These are phyloP conservation scores for Channa maculata DNA, from an alignment of 2,113 vertebrate genomes.

Conservation along the genomic window DNA sequence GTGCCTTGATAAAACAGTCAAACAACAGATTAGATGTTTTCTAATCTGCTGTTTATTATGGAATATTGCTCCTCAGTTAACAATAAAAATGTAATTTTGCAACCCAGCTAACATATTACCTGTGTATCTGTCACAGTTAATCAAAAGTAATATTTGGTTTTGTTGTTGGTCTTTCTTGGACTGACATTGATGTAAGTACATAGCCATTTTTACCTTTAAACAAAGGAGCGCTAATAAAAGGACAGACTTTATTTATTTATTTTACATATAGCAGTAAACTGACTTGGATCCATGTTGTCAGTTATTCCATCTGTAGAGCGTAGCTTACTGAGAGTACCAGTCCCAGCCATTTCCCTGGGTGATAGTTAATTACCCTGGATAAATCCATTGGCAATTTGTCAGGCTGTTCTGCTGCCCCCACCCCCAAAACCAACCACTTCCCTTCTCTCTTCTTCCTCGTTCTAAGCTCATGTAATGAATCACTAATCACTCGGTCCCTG, in stretches of 20 bases:
- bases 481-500: conserved; percentile 79
- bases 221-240: no score
- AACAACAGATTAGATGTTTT: neutral
- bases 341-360: conserved; percentile 60
- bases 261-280: no score
- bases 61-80: no score
- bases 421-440: conserved; percentile 43
- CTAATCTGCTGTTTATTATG: no score
- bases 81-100: no score
- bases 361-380: conserved; percentile 79
- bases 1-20: neutral
- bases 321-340: conserved; percentile 35
- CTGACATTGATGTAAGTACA: no score
- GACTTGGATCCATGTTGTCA: neutral
- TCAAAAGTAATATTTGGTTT: no score
- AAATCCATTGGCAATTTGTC: conserved; percentile 81
- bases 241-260: no score
- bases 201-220: no score
- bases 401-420: conserved; percentile 62
- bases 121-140: no score
- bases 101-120: no score
- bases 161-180: no score
- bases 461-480: conserved; percentile 85
- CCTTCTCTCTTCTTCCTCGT: conserved; percentile 58
- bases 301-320: conserved; percentile 6